Percentiles rank a stretch among this genome's conserved stretches.
These are phyloP conservation scores for Herminia tarsipennalis DNA, from an alignment of 2,888 invertebrate species.

Conservation along the genomic window DNA sequence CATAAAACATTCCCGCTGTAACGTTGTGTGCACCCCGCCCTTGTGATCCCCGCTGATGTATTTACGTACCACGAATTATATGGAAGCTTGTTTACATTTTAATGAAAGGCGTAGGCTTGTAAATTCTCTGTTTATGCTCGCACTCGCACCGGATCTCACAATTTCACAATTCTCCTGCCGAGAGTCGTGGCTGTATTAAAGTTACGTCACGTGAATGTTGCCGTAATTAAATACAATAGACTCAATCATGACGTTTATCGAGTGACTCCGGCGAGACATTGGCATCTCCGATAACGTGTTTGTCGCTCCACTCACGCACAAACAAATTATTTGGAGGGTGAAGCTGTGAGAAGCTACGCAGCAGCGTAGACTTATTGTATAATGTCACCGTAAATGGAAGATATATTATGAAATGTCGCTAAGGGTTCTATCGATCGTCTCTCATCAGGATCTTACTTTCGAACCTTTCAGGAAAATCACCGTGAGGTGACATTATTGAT, in stretches of 20 bases:
- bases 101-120: constrained; percentile 67
- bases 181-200: constrained; percentile 45
- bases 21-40: constrained; percentile 43
- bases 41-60: constrained; percentile 59
- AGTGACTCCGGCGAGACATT: constrained; percentile 4
- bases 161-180: constrained; percentile 48
- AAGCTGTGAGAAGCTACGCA: background rate
- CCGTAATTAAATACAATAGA: constrained; percentile 49
- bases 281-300: constrained; percentile 19
- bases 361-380: constrained; percentile 14
- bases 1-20: constrained; percentile 59
- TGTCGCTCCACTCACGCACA: constrained; percentile 16
- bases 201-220: constrained; percentile 44
- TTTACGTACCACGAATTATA: constrained; percentile 69
- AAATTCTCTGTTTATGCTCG: constrained; percentile 63
- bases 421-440: constrained; percentile 26
- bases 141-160: constrained; percentile 47
- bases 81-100: constrained; percentile 76
- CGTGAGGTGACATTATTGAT: constrained; percentile 36
- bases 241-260: constrained; percentile 24
- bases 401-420: constrained; percentile 31
- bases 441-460: constrained; percentile 43
- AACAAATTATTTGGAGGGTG: constrained; percentile 17
- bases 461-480: constrained; percentile 30
- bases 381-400: constrained; percentile 40